A percentile compares a stretch with the other conserved stretches of the same genome.
Evolutionary conservation across 2,888 invertebrate genomes (phyloP).

Genomic region (Harpagoxenus sublaevis): DNA sequence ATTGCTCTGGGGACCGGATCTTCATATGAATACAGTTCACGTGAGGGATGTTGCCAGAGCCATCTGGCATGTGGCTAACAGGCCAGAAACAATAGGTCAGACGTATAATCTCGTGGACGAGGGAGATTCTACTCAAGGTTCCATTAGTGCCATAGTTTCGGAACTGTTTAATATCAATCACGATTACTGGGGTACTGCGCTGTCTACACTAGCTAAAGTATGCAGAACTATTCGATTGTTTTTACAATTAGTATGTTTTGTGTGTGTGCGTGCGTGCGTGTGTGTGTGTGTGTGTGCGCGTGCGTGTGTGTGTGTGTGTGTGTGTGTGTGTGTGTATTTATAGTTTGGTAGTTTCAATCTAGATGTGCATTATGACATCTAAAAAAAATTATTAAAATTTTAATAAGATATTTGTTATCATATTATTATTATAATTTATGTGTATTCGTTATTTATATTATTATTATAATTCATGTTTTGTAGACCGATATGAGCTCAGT

Average conservation of each 20-base stretch:
- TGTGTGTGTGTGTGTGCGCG: not conserved
- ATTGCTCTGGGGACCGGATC: constrained; percentile 94
- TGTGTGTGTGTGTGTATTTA: not conserved
- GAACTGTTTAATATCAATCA: constrained; percentile 95
- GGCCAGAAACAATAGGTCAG: constrained; percentile 88
- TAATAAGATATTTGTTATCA: not conserved
- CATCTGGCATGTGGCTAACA: constrained; percentile 91
- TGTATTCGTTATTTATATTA: too few relatives aligned
- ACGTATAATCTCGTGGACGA: constrained; percentile 95
- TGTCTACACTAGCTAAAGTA: constrained; percentile 94
- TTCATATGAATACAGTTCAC: constrained; percentile 95
- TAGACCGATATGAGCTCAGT: constrained; percentile 93
- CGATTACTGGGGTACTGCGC: constrained; percentile 94
- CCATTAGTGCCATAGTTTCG: constrained; percentile 92
- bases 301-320: too few relatives aligned
- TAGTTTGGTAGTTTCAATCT: not conserved
- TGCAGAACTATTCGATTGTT: constrained; percentile 35
- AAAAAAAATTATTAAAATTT: constrained; percentile 11
- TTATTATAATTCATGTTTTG: constrained; percentile 47
- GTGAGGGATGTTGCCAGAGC: constrained; percentile 94
- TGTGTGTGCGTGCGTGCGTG: too few relatives aligned
- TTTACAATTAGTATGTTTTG: constrained; percentile 2
- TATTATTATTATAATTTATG: too few relatives aligned
- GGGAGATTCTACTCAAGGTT: constrained; percentile 94
- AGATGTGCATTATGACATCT: not conserved